Evolutionary conservation across 2,797 vertebrate genomes (phyloP), one percentile per base, ranked within the genome.

Genomic region (Aphelocoma californica): DNA sequence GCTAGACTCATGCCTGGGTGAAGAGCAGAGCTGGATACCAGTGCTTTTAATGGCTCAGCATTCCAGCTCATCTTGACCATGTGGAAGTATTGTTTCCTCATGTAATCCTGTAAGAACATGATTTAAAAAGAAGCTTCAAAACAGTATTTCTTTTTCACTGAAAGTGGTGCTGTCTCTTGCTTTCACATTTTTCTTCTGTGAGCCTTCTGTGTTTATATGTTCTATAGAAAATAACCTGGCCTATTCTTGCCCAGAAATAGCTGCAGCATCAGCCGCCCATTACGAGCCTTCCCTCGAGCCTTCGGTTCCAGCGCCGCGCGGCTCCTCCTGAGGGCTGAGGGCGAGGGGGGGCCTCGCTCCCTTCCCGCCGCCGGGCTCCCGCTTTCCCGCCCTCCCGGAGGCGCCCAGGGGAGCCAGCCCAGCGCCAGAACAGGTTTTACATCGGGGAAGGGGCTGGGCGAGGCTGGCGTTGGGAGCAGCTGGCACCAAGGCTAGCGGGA

Each of bases 401-500:
- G 10, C 6, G 7, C 25, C 4, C 1, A 10, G 2, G 13, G 16
- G 2, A 3, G 6, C 15, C 20, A 3, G 8, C 9, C 15, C 38
- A 14, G 31, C 1, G 1, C 28, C 11, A 3, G 13, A 2, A 0
- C 32, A 3, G 51, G 29, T 8, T 32, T 17, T 7, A 7, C 18
- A 4, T 4, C 0, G 18, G 7, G 31, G 16, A 14, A 23, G 18
- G 16, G 8, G 4, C 5, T 3, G 1, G 1, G 2, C 18, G 18
- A 26, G 25, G 23, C 8, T 3, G 7, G 4, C 1, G 0, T 0
- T 3, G 50, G 18, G 25, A 20, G 8, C 50, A 0, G 3, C 12
- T 5, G 15, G 14, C 57, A 3, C 18, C 4, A 2, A 6, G 38
- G 24, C 7, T 7, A 2, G 3, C 5, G n/a, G 29, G 28, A 44